Evolutionary conservation across 2,113 vertebrate species (phyloP).

Genomic region (Hyla sarda): DNA sequence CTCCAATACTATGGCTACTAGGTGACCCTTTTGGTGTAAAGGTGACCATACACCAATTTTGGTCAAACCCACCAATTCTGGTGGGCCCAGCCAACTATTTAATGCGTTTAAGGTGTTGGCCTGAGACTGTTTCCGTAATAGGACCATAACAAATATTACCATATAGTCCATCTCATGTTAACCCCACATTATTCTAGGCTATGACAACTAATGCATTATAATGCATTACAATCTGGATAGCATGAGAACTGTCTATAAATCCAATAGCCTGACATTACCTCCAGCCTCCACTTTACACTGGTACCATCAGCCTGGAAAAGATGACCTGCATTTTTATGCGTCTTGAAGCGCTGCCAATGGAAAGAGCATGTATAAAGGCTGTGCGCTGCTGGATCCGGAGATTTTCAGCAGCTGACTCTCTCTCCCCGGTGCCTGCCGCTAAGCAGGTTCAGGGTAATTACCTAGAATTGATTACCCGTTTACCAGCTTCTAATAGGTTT

Average conservation of each 20-base stretch:
- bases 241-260: background rate
- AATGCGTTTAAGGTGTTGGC: too few relatives aligned
- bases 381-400: background rate
- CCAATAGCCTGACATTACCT: background rate
- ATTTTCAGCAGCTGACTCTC: conserved; percentile 1
- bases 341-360: background rate
- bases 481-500: conserved; percentile 69
- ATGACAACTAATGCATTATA: background rate
- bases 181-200: background rate
- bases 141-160: too few relatives aligned
- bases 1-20: too few relatives aligned
- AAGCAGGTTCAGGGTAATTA: conserved; percentile 64
- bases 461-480: conserved; percentile 64
- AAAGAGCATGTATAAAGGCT: background rate
- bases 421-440: conserved; percentile 21
- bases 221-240: background rate
- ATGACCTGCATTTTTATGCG: background rate
- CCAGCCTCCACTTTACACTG: background rate
- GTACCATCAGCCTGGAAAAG: background rate
- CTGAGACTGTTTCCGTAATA: too few relatives aligned
- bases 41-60: too few relatives aligned
- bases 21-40: too few relatives aligned
- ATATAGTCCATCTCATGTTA: background rate
- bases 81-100: too few relatives aligned
- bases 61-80: too few relatives aligned